These are phyloP conservation scores for Trichogramma evanescens DNA, from an alignment of 2,888 invertebrate genomes.

Conservation along the genomic window DNA sequence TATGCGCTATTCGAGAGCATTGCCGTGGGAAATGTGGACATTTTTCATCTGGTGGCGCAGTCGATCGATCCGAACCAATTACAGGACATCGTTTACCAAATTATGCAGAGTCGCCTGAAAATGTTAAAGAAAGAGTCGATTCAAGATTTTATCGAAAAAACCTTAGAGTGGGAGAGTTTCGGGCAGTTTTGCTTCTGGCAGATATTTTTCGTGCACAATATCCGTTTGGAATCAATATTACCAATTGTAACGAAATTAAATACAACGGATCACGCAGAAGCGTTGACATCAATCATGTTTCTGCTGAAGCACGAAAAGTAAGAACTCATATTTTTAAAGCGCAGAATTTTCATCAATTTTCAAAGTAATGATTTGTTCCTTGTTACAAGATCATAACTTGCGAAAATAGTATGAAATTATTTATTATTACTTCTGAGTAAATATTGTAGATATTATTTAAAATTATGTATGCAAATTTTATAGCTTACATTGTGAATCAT, in stretches of 20 bases:
- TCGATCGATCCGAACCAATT: constrained; percentile 85
- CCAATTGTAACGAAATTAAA: constrained; percentile 73
- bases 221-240: constrained; percentile 83
- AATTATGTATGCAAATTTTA: too few relatives aligned
- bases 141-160: constrained; percentile 68
- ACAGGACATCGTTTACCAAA: constrained; percentile 83
- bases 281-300: constrained; percentile 80
- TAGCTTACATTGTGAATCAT: too few relatives aligned
- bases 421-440: too few relatives aligned
- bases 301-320: constrained; percentile 85
- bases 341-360: neutral
- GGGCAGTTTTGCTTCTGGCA: constrained; percentile 98
- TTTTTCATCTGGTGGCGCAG: constrained; percentile 83
- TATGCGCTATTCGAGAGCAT: constrained; percentile 84
- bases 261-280: constrained; percentile 83
- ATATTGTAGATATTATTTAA: too few relatives aligned
- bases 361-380: too few relatives aligned
- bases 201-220: constrained; percentile 86
- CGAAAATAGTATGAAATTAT: too few relatives aligned
- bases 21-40: constrained; percentile 78
- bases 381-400: too few relatives aligned
- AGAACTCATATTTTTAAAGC: constrained; percentile 27
- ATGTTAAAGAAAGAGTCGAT: constrained; percentile 77
- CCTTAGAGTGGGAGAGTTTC: constrained; percentile 91
- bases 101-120: constrained; percentile 79